phyloP scores from a whole-genome alignment of 2,888 invertebrate genomes.

The Fragum fragum region DNA sequence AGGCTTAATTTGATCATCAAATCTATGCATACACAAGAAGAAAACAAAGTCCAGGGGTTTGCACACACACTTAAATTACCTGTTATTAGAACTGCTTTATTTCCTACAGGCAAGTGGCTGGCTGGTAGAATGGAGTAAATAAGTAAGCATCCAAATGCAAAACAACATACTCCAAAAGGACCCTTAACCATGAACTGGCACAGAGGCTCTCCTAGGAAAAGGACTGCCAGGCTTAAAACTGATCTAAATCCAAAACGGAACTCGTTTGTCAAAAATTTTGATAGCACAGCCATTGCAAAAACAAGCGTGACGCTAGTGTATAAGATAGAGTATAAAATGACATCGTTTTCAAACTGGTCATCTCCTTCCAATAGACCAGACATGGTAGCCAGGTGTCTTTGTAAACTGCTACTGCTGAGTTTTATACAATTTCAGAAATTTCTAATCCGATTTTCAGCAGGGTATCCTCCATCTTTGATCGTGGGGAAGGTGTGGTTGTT shows the following conservation, averaged over 20 bases:
- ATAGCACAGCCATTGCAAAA: constrained; percentile 85
- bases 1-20: no score
- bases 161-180: constrained; percentile 82
- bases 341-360: constrained; percentile 77
- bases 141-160: constrained; percentile 82
- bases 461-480: constrained; percentile 66
- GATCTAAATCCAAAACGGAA: constrained; percentile 85
- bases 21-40: no score
- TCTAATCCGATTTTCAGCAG: constrained; percentile 55
- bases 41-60: no score
- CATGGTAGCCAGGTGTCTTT: constrained; percentile 66
- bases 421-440: constrained; percentile 19
- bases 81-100: constrained; percentile 84
- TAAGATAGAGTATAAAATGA: constrained; percentile 84
- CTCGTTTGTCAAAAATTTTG: constrained; percentile 85
- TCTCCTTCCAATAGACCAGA: constrained; percentile 65
- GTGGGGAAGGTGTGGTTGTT: constrained; percentile 14
- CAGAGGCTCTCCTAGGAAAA: constrained; percentile 85
- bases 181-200: constrained; percentile 85
- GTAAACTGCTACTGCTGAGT: constrained; percentile 44
- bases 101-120: constrained; percentile 82
- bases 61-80: no score
- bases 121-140: constrained; percentile 85
- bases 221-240: constrained; percentile 81
- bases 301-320: constrained; percentile 84